These are phyloP conservation scores for Nematostella vectensis DNA, from an alignment of 92 coral and sea anemone genomes.

Conservation along the genomic window DNA sequence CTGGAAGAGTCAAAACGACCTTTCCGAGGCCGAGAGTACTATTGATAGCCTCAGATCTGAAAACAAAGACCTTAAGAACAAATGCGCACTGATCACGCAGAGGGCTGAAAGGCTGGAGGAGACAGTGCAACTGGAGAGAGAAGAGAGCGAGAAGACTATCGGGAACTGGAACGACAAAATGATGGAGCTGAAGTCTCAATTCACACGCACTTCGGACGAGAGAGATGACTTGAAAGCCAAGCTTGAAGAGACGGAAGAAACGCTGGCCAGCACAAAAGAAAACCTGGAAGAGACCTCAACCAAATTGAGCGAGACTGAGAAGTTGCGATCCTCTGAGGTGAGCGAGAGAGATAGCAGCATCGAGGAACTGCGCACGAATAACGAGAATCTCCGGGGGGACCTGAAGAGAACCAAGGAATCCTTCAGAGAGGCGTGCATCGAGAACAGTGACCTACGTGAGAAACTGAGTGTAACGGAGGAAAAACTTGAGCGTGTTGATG, in stretches of 20 bases:
- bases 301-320: conserved; percentile 42
- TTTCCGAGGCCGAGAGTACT: conserved; percentile 49
- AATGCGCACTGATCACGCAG: conserved; percentile 17
- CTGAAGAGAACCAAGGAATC: conserved; percentile 42
- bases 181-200: conserved; percentile 30
- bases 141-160: conserved; percentile 58
- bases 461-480: conserved; percentile 30
- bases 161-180: conserved; percentile 52
- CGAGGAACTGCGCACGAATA: conserved; percentile 24
- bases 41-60: conserved; percentile 50
- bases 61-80: conserved; percentile 38
- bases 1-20: conserved; percentile 59
- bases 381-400: conserved; percentile 34
- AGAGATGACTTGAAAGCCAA: conserved; percentile 29
- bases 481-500: conserved; percentile 47
- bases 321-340: conserved; percentile 18
- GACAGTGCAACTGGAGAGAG: conserved; percentile 39
- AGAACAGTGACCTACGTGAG: conserved; percentile 49
- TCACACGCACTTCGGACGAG: conserved; percentile 29
- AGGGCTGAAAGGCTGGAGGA: conserved; percentile 57
- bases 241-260: conserved; percentile 33
- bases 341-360: conserved; percentile 31
- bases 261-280: conserved; percentile 31
- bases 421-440: conserved; percentile 40
- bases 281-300: conserved; percentile 41